Base-by-base conservation (phyloP, 2,888 invertebrate species). In the Caenorhabditis sinica region DNA sequence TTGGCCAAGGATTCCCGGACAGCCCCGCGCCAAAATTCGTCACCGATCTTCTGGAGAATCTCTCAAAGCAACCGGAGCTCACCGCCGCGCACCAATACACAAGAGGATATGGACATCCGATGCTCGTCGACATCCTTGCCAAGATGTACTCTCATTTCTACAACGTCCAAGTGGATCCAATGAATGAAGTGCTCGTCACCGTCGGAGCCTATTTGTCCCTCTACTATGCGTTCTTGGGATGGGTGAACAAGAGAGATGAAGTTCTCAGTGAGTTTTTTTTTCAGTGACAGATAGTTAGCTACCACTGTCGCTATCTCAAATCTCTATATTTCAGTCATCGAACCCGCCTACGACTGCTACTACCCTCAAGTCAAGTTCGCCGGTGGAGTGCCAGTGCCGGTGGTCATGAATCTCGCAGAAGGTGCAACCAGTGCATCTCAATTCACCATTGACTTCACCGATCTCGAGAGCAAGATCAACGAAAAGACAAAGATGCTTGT, bases 261-360 rank as follows among this genome's bases (percentile, higher is more conserved):
- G 94, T 94, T 76, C 86, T 92, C 15, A 88, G 91, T 91, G 40
- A 86, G 87, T 82, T 23, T 40, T 6, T 13, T 20, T 0, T 20
- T 20, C 6, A 28, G 17, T 33, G 2, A 25, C 56, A 13, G 13
- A 13, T n/a, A 2, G 25, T 6, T 23, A 58, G 20, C 45, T 36
- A 23, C n/a, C n/a, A 36, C 33, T 6, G 33, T 36, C 33, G 13
- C 13, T 2, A 40, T 40, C 13, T 2, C 13, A 11, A n/a, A n/a
- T n/a, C n/a, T 40, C 13, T 40, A 40, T 40, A 23, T 87, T 89
- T 66, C 71, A 91, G 91, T 99, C 30, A 97, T 99, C 87, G 99
- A 99, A 93, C 99, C 99, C 0, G 98, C 96, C 94, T 99, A 97
- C 93, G 99, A 99, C 93, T 98, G 98, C 93, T 99, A 99, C 92